A percentile compares a stretch with the other conserved stretches of the same genome.
Conservation (phyloP, 2,113 vertebrate species). For the Mormyrus iriodes region DNA sequence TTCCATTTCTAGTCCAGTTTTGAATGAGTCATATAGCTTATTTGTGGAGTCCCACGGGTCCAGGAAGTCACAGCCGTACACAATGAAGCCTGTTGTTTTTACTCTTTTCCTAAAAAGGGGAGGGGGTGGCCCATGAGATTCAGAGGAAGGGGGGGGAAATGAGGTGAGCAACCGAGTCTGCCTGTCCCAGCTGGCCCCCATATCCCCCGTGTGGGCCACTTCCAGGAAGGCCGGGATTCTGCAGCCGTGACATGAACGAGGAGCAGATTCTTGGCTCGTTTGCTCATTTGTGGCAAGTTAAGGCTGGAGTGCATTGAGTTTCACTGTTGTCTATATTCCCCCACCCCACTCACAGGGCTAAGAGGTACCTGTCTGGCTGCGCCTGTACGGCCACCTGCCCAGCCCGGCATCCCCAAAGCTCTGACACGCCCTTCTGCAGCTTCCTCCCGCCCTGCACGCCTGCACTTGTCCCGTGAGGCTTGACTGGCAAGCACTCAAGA, state of each 20-base stretch:
- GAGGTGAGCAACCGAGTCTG: conserved; percentile 26
- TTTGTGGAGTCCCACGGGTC: conserved; percentile 39
- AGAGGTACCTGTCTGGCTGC: neutral
- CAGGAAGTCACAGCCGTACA: conserved; percentile 48
- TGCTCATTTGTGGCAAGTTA: neutral
- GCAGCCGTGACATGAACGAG: neutral
- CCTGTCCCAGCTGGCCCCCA: conserved; percentile 27
- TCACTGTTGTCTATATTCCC: neutral
- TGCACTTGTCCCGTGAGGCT: conserved; percentile 13
- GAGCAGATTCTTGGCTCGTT: neutral
- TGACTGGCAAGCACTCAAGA: conserved; percentile 19
- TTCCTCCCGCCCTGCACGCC: conserved; percentile 21
- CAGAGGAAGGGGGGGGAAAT: neutral
- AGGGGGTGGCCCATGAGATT: neutral
- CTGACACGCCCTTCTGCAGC: neutral
- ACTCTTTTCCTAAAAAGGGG: conserved; percentile 26
- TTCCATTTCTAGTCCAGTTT: conserved; percentile 35
- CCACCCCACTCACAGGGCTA: neutral
- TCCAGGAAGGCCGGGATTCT: conserved; percentile 9
- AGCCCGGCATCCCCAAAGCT: neutral
- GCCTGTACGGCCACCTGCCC: neutral
- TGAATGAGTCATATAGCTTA: conserved; percentile 34
- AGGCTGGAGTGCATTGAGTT: neutral
- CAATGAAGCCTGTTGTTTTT: conserved; percentile 55
- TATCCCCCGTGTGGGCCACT: conserved; percentile 11